phyloP scores from a whole-genome alignment of 2,797 vertebrate species.

The Poliocrania exsul region DNA sequence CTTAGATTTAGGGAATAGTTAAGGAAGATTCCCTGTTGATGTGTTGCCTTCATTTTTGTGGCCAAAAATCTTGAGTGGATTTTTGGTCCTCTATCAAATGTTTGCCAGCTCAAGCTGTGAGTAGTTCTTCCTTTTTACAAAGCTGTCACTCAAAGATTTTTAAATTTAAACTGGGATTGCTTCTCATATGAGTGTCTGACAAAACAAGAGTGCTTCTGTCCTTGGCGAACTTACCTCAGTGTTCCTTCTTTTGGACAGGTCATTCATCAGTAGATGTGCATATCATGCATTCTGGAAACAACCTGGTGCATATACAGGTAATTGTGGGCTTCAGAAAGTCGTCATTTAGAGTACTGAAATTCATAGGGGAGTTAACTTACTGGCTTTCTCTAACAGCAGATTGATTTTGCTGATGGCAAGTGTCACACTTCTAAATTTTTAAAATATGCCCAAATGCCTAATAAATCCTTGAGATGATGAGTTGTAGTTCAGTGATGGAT shows the following conservation, averaged over 20 bases:
- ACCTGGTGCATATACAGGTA: slow-evolving; percentile 91
- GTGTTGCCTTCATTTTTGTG: background rate
- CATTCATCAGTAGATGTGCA: slow-evolving; percentile 87
- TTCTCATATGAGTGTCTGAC: background rate
- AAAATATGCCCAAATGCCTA: background rate
- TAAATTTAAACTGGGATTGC: background rate
- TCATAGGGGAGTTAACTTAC: background rate
- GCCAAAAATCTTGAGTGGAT: background rate
- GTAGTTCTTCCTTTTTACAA: background rate
- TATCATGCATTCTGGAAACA: slow-evolving; percentile 91
- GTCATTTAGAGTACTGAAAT: background rate
- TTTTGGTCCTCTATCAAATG: background rate
- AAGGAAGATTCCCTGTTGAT: background rate
- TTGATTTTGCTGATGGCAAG: background rate
- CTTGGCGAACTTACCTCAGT: slow-evolving; percentile 23
- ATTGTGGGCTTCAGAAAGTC: background rate
- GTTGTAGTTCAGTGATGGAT: background rate
- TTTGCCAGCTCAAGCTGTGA: background rate
- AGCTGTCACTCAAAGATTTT: background rate
- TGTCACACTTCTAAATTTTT: background rate
- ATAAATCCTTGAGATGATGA: background rate
- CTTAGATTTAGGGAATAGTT: background rate
- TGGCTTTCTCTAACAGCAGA: background rate
- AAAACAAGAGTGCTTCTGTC: background rate
- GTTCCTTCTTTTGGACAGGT: slow-evolving; percentile 77